Conservation (phyloP, 2,888 invertebrate species). For the Frankliniella fusca region DNA sequence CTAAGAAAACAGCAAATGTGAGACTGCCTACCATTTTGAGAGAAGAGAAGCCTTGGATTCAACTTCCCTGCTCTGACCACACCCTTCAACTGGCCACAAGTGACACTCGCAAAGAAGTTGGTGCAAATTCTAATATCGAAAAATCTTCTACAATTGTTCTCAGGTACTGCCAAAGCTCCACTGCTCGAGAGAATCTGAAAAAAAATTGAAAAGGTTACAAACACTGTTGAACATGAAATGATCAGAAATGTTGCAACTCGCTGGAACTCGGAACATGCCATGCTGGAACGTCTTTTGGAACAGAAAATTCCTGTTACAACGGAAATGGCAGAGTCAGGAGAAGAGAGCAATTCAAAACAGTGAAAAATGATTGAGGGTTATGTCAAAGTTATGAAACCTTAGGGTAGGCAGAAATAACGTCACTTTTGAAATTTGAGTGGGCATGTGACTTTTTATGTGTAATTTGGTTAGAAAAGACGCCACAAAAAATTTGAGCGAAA, state of each 20-base stretch:
- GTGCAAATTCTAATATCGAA: not conserved
- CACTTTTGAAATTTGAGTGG: too few species aligned
- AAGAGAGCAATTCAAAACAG: not conserved
- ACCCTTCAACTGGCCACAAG: not conserved
- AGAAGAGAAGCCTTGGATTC: not conserved
- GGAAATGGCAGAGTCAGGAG: not conserved
- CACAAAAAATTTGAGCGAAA: too few species aligned
- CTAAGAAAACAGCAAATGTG: not conserved
- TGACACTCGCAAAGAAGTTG: conserved; percentile 8
- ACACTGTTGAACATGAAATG: conserved; percentile 1
- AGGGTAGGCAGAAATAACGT: too few species aligned
- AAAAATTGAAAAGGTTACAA: not conserved
- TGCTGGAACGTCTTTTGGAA: not conserved
- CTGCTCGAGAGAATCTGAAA: not conserved
- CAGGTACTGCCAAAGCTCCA: not conserved
- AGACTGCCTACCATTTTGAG: not conserved
- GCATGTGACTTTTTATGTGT: too few species aligned
- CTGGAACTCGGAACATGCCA: conserved; percentile 6
- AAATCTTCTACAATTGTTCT: not conserved
- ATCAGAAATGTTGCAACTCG: conserved; percentile 6
- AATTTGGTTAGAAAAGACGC: too few species aligned
- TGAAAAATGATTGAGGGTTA: conserved; percentile 1
- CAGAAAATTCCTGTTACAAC: conserved; percentile 1
- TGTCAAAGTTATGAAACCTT: not conserved
- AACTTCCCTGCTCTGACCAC: not conserved